A percentile compares a stretch with the other conserved stretches of the same genome.
These are phyloP conservation scores for Scaptodrosophila lebanonensis DNA, from an alignment of 1,140 invertebrate species.

Conservation along the genomic window DNA sequence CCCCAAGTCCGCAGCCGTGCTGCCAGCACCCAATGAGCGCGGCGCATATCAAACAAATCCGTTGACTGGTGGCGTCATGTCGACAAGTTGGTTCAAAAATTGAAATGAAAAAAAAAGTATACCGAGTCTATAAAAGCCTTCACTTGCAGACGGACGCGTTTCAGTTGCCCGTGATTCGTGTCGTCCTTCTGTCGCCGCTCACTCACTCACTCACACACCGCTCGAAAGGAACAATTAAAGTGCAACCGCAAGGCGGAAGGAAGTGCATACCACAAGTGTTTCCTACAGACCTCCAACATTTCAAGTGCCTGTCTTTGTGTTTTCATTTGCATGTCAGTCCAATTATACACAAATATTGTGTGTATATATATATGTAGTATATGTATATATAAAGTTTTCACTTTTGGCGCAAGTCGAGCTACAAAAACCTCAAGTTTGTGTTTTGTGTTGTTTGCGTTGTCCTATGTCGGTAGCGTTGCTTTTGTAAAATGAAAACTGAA, in stretches of 20 bases:
- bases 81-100: conserved; percentile 1
- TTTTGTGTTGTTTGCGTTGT: conserved; percentile 5
- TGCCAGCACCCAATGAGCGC: neutral
- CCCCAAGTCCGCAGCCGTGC: no score
- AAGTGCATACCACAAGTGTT: conserved; percentile 66
- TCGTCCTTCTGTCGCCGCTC: conserved; percentile 41
- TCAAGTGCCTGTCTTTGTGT: neutral
- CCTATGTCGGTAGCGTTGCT: conserved; percentile 25
- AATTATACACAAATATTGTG: conserved; percentile 34
- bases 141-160: conserved; percentile 36
- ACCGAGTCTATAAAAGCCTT: conserved; percentile 69
- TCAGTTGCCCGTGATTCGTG: conserved; percentile 57
- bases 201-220: conserved; percentile 37
- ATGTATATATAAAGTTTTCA: conserved; percentile 56
- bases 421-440: no score
- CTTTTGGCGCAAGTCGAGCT: conserved; percentile 19
- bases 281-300: conserved; percentile 6
- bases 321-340: conserved; percentile 53
- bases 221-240: conserved; percentile 74
- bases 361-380: no score
- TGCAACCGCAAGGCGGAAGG: conserved; percentile 58
- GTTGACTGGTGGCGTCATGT: conserved; percentile 17
- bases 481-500: conserved; percentile 75
- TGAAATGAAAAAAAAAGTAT: no score
- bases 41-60: neutral